These are phyloP conservation scores for Chrysochloris asiatica DNA, from an alignment of 2,113 vertebrate species.

Conservation along the genomic window DNA sequence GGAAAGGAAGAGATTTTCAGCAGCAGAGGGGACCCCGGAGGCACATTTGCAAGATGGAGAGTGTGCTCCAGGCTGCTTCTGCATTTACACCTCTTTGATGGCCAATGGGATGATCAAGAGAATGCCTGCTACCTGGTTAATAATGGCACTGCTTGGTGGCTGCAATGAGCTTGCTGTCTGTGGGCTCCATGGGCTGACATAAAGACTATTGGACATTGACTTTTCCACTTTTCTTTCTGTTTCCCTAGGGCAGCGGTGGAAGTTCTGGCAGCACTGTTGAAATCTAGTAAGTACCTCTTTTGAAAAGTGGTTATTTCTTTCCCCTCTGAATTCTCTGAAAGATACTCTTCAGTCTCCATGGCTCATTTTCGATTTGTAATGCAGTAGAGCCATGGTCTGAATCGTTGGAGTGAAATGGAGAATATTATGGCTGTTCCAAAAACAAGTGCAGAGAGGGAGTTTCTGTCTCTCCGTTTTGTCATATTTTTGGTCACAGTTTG, in stretches of 20 bases:
- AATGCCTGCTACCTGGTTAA: background rate
- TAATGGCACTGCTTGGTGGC: background rate
- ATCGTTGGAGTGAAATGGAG: background rate
- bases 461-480: background rate
- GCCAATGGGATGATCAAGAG: background rate
- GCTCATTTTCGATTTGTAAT: background rate
- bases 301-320: constrained; percentile 64
- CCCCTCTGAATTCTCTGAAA: constrained; percentile 46
- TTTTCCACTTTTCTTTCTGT: constrained; percentile 77
- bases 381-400: background rate
- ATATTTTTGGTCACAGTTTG: background rate
- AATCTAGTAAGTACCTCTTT: constrained; percentile 92
- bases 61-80: background rate
- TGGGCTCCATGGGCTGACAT: constrained; percentile 10
- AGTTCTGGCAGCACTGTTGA: constrained; percentile 91
- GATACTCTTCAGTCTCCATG: background rate
- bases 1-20: background rate
- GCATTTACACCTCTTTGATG: background rate
- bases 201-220: constrained; percentile 76
- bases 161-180: background rate
- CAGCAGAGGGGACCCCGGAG: background rate
- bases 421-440: background rate
- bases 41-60: constrained; percentile 30
- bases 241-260: constrained; percentile 90
- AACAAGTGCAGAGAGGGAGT: background rate